A percentile compares a stretch with the other conserved stretches of the same genome.
Evolutionary conservation across 1,140 invertebrate species (phyloP).

Genomic region (Zaprionus vittiger): DNA sequence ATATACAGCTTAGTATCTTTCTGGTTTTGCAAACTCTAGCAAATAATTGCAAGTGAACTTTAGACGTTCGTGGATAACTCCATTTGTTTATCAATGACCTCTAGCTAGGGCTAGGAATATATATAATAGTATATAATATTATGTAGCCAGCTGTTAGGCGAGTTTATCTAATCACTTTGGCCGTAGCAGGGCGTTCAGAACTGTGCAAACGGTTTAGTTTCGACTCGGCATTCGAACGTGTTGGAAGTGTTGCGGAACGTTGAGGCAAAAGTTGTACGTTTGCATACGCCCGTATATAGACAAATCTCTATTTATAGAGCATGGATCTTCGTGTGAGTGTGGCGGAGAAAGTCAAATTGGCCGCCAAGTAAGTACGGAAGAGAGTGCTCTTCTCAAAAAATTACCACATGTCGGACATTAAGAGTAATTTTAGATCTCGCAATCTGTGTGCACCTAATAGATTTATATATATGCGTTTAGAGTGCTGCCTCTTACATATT

Average conservation of each 20-base stretch:
- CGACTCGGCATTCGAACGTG: conserved; percentile 56
- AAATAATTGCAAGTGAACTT: conserved; percentile 17
- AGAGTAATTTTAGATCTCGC: not conserved
- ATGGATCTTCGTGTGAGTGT: conserved; percentile 65
- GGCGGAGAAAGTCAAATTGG: conserved; percentile 57
- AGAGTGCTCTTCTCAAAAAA: not conserved
- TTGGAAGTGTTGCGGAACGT: conserved; percentile 55
- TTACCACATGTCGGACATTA: not conserved
- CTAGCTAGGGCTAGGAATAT: not conserved
- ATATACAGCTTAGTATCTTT: not conserved
- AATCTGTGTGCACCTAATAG: conserved; percentile 6
- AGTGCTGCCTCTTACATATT: not conserved
- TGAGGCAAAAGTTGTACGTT: conserved; percentile 12
- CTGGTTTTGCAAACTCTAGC: not conserved
- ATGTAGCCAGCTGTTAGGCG: conserved; percentile 48
- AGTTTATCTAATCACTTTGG: conserved; percentile 49
- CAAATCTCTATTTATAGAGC: conserved; percentile 21
- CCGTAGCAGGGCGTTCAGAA: conserved; percentile 44
- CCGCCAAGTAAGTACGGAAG: conserved; percentile 57
- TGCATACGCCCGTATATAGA: conserved; percentile 14
- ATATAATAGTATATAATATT: conserved; percentile 8
- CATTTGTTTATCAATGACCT: not conserved
- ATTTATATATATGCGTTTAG: conserved; percentile 10
- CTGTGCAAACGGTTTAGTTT: conserved; percentile 52
- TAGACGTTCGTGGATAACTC: conserved; percentile 8